These are phyloP conservation scores for Cuculus canorus DNA, from an alignment of 2,797 vertebrate genomes.

Conservation along the genomic window DNA sequence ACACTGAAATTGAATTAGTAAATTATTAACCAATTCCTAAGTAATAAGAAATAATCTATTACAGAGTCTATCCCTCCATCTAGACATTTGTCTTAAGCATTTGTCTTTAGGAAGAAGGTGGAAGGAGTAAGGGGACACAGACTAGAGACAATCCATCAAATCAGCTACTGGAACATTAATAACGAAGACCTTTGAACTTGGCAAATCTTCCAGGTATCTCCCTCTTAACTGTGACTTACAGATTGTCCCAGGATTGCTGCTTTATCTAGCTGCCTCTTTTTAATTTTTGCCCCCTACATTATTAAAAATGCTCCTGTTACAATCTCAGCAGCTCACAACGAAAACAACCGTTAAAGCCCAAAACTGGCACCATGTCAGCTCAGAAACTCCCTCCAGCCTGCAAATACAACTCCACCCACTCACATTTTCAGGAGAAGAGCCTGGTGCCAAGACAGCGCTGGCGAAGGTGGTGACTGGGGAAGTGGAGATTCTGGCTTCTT, in stretches of 20 bases:
- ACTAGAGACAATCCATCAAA: slow-evolving; percentile 15
- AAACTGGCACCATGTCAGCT: neutral
- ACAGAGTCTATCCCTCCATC: neutral
- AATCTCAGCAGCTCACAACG: neutral
- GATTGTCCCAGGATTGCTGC: neutral
- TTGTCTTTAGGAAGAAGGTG: slow-evolving; percentile 42
- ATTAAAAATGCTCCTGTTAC: neutral
- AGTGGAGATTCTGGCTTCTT: slow-evolving; percentile 19
- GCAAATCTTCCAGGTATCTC: slow-evolving; percentile 18
- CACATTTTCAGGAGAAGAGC: slow-evolving; percentile 15
- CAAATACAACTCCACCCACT: slow-evolving; percentile 45
- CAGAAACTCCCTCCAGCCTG: slow-evolving; percentile 59
- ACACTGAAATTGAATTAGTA: slow-evolving; percentile 61
- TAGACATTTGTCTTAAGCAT: slow-evolving; percentile 50
- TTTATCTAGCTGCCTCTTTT: slow-evolving; percentile 16
- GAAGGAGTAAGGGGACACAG: slow-evolving; percentile 16
- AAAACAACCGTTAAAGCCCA: slow-evolving; percentile 21
- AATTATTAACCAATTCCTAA: slow-evolving; percentile 69
- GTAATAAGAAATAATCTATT: slow-evolving; percentile 69
- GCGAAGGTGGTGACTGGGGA: neutral
- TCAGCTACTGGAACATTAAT: slow-evolving; percentile 35
- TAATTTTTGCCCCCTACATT: neutral
- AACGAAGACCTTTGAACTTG: slow-evolving; percentile 60
- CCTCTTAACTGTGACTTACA: slow-evolving; percentile 13
- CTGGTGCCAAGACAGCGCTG: slow-evolving; percentile 1